These are phyloP conservation scores for Acronicta psi DNA, from an alignment of 2,888 invertebrate genomes.

Conservation along the genomic window DNA sequence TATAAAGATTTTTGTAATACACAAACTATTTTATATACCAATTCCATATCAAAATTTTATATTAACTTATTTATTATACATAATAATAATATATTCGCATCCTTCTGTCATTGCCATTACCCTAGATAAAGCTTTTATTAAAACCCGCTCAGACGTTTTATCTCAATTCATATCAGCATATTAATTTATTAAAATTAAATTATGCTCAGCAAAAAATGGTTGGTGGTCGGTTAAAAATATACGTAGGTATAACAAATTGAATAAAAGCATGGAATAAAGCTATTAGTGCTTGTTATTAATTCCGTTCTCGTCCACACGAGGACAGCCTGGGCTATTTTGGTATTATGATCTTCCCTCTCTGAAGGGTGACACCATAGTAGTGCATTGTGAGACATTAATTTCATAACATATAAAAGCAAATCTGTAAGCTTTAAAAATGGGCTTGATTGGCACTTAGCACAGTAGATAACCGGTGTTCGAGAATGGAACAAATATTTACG, in stretches of 20 bases:
- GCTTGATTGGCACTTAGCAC: no score
- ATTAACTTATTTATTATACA: no score
- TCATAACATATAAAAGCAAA: no score
- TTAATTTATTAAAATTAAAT: neutral
- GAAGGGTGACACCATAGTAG: constrained; percentile 40
- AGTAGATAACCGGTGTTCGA: no score
- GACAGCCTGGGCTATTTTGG: constrained; percentile 49
- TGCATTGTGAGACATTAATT: constrained; percentile 4
- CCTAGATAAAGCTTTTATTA: neutral
- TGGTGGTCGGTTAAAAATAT: constrained; percentile 1
- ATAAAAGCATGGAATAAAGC: constrained; percentile 51
- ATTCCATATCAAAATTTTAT: no score
- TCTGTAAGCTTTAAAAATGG: no score
- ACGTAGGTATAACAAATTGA: constrained; percentile 12
- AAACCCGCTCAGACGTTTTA: neutral
- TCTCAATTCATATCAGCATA: neutral
- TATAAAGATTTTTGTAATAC: no score
- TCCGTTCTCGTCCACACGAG: constrained; percentile 47
- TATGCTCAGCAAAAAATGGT: neutral
- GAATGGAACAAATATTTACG: no score
- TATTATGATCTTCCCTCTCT: constrained; percentile 35
- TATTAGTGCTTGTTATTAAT: constrained; percentile 58
- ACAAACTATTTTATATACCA: no score
- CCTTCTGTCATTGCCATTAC: neutral
- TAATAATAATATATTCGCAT: no score